phyloP scores from a whole-genome alignment of 1,140 invertebrate species.

The Saccostrea glomerata region DNA sequence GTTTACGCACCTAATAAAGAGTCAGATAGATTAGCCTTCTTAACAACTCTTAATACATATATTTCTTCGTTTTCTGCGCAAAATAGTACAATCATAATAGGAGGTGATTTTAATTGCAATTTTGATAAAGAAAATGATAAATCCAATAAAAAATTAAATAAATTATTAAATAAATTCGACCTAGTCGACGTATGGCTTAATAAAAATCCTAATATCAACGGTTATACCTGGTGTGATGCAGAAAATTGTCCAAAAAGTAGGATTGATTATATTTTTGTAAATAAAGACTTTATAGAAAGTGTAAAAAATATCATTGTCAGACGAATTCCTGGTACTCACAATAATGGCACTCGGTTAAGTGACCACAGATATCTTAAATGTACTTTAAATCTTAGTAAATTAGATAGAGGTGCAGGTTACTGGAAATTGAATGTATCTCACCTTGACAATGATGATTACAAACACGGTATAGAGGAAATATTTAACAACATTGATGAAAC shows the following conservation, averaged over 20 bases:
- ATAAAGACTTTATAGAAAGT: background rate
- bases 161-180: background rate
- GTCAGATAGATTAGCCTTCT: background rate
- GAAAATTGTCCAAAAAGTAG: background rate
- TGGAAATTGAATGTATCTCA: no score
- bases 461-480: no score
- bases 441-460: no score
- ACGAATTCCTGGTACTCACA: background rate
- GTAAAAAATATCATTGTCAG: background rate
- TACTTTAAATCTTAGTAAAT: background rate
- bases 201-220: background rate
- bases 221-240: conserved; percentile 21
- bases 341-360: background rate
- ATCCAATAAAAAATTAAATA: background rate
- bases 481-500: no score
- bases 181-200: background rate
- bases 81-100: background rate
- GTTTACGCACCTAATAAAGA: conserved; percentile 5
- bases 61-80: background rate
- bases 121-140: background rate
- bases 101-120: conserved; percentile 16
- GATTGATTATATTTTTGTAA: background rate
- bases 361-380: conserved; percentile 4
- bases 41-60: conserved; percentile 1
- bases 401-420: no score